Evolutionary conservation across 1,140 invertebrate species (phyloP), one percentile per base, ranked within the genome.

Genomic region (Ectropis grisescens): DNA sequence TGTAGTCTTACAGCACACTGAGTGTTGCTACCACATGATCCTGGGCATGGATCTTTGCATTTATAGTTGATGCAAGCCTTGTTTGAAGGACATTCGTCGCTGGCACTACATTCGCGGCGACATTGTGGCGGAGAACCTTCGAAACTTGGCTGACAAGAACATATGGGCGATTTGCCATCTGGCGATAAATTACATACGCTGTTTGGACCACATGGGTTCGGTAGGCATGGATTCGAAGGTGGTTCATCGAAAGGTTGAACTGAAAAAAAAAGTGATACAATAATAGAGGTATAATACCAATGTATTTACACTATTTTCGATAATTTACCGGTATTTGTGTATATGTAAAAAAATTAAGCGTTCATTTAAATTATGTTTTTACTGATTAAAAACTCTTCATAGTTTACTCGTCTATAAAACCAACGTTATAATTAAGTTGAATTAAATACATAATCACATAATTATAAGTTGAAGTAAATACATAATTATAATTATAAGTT

Each of bases 181-280:
- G 84, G 58, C 29, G 84, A 78, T 55, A 84, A 58, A 36, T 84
- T 84, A 58, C 92, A 94, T 53, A 89, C 70, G 23, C 88, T 85
- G 47, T 90, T 85, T 13, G 86, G 79, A 3, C 91, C 91, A 69
- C 91, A 93, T 5, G 90, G 91, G 14, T 88, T 88, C 27, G 90
- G 90, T 11, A 87, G 66, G 53, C 91, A 93, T 13, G 91, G 90
- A 72, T 91, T 85, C 28, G 62, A 55, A 8, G 74, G 62, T 37
- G 66, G 59, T 53, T 83, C 75, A 29, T 76, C 57, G 13, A 51
- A 19, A 34, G 32, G 22, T 57, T 62, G 46, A 54, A 78, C 66
- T 67, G 42, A 27, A 74, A 65, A 41, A 19, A 53, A 33, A 41
- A n/a, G n/a, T n/a, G n/a, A n/a, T n/a, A n/a, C n/a, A n/a, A n/a